Conservation (phyloP, 1,140 invertebrate genomes). For the Caenorhabditis tropicalis region DNA sequence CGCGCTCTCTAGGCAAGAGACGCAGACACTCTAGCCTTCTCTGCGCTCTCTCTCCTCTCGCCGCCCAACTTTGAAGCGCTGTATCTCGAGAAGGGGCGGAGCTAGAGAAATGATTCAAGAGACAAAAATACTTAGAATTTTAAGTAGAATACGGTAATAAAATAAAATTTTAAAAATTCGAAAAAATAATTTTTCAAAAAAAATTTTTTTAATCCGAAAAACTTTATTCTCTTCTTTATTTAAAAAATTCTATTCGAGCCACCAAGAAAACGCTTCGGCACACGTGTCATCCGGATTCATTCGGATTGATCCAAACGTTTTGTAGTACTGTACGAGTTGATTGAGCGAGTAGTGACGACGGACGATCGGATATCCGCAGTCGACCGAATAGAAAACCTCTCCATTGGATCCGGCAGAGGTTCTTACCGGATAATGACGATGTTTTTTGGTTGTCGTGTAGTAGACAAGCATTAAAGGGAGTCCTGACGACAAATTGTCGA, state of each 20-base stretch:
- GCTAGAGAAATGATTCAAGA: too few relatives aligned
- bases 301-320: conserved; percentile 9
- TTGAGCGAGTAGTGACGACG: conserved; percentile 1
- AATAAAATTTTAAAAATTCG: too few relatives aligned
- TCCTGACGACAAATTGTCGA: background rate
- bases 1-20: too few relatives aligned
- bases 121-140: too few relatives aligned
- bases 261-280: conserved; percentile 4
- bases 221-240: too few relatives aligned
- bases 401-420: background rate
- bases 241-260: conserved; percentile 2
- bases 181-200: too few relatives aligned
- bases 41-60: too few relatives aligned
- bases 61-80: too few relatives aligned
- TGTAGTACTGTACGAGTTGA: conserved; percentile 16
- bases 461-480: conserved; percentile 6
- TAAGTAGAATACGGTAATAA: too few relatives aligned
- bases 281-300: background rate
- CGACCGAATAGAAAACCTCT: background rate
- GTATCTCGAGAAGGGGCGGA: too few relatives aligned
- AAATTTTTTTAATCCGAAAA: too few relatives aligned
- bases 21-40: too few relatives aligned
- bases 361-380: conserved; percentile 20
- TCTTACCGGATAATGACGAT: background rate
- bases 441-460: background rate